Evolutionary conservation across 2,888 invertebrate genomes (phyloP).

Genomic region (Acrocera orbiculus): DNA sequence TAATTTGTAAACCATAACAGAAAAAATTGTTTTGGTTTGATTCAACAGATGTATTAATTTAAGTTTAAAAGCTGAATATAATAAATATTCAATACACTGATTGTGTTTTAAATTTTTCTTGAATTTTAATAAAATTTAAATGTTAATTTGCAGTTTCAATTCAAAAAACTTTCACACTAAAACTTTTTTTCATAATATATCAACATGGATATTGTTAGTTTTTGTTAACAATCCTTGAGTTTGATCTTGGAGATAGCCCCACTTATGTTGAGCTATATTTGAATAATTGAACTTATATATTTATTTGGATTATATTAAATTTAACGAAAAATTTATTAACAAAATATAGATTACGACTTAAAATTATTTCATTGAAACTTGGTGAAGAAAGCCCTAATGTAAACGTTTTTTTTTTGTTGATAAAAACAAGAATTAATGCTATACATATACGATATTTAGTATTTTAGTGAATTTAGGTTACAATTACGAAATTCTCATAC

Average conservation of each 20-base stretch:
- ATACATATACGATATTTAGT: not conserved
- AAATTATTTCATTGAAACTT: conserved; percentile 45
- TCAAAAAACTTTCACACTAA: conserved; percentile 61
- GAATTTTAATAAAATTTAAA: conserved; percentile 31
- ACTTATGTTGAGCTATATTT: too few species aligned
- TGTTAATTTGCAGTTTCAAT: conserved; percentile 71
- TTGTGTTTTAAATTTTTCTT: conserved; percentile 31
- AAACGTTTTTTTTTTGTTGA: not conserved
- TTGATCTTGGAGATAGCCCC: conserved; percentile 79
- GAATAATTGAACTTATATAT: too few species aligned
- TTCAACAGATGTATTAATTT: conserved; percentile 63
- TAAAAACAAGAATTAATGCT: not conserved
- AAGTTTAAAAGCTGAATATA: conserved; percentile 66
- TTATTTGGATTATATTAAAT: conserved; percentile 81
- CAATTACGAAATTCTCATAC: too few species aligned
- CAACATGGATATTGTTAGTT: conserved; percentile 23
- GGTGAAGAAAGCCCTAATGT: conserved; percentile 72
- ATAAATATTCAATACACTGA: conserved; percentile 65
- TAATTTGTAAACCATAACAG: too few species aligned
- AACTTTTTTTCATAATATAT: conserved; percentile 57
- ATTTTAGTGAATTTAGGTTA: too few species aligned
- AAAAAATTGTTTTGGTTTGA: too few species aligned
- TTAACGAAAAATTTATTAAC: conserved; percentile 79
- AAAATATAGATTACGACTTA: conserved; percentile 44
- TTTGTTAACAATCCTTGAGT: conserved; percentile 38